Evolutionary conservation across 2,113 vertebrate species (phyloP).

Genomic region (Crotophaga sulcirostris): DNA sequence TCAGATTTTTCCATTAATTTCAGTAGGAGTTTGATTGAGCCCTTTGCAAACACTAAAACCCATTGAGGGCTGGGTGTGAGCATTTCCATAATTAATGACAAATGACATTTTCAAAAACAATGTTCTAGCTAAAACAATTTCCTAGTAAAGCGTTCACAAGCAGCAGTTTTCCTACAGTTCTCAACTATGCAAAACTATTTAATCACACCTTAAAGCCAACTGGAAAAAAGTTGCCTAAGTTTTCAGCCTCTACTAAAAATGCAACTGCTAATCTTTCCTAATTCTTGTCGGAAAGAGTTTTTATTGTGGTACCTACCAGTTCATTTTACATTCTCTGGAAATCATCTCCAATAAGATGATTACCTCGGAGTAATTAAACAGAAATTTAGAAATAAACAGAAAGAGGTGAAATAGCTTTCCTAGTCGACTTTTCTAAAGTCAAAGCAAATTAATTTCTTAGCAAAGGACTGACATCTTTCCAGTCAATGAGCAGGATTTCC

Average conservation of each 20-base stretch:
- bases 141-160: constrained; percentile 39
- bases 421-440: background rate
- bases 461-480: background rate
- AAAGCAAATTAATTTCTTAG: background rate
- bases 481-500: background rate
- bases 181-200: constrained; percentile 44
- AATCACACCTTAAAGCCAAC: constrained; percentile 23
- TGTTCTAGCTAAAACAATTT: constrained; percentile 44
- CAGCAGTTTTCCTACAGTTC: background rate
- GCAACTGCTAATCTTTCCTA: background rate
- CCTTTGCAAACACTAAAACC: constrained; percentile 24
- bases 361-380: background rate
- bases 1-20: constrained; percentile 52
- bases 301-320: background rate
- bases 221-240: constrained; percentile 18
- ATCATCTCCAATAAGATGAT: background rate
- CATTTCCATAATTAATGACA: constrained; percentile 39
- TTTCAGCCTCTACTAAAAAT: background rate
- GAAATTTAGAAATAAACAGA: constrained; percentile 21
- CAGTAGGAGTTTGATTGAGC: constrained; percentile 1
- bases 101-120: constrained; percentile 37
- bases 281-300: background rate
- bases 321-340: background rate
- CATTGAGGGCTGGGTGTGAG: constrained; percentile 43
- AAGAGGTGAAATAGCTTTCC: background rate